phyloP scores from a whole-genome alignment of 2,797 vertebrate species.

The Geotrypetes seraphini region DNA sequence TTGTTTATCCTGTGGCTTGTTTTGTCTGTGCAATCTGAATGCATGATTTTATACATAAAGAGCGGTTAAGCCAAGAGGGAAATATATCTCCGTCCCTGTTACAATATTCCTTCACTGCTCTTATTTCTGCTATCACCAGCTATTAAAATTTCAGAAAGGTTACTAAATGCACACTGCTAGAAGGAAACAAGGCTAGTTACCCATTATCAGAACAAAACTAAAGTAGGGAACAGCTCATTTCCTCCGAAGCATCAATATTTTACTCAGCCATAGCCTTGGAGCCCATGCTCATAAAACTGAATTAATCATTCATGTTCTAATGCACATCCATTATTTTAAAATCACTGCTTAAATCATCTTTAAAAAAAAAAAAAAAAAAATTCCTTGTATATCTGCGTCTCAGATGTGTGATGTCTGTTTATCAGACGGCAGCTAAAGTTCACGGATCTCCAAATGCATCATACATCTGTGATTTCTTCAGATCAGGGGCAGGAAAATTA shows the following conservation, averaged over 20 bases:
- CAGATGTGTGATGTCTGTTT: conserved; percentile 31
- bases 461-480: conserved; percentile 25
- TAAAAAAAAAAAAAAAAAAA: too few relatives aligned
- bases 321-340: conserved; percentile 50
- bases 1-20: too few relatives aligned
- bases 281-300: conserved; percentile 30
- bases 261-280: conserved; percentile 37
- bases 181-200: conserved; percentile 49
- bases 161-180: conserved; percentile 34
- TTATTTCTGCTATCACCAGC: conserved; percentile 26
- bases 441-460: conserved; percentile 42
- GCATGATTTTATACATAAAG: too few relatives aligned
- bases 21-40: too few relatives aligned
- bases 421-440: conserved; percentile 29
- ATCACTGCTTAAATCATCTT: conserved; percentile 43
- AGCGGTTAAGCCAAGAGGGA: too few relatives aligned
- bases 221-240: conserved; percentile 53
- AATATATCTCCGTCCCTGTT: conserved; percentile 5
- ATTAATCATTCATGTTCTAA: conserved; percentile 44
- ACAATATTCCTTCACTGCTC: conserved; percentile 20
- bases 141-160: conserved; percentile 45
- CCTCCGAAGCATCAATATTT: conserved; percentile 48
- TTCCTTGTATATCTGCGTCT: conserved; percentile 3
- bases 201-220: conserved; percentile 52
- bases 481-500: conserved; percentile 22